A percentile compares a stretch with the other conserved stretches of the same genome.
These are phyloP conservation scores for Phymanthus crucifer DNA, from an alignment of 92 coral and sea anemone genomes.

Conservation along the genomic window DNA sequence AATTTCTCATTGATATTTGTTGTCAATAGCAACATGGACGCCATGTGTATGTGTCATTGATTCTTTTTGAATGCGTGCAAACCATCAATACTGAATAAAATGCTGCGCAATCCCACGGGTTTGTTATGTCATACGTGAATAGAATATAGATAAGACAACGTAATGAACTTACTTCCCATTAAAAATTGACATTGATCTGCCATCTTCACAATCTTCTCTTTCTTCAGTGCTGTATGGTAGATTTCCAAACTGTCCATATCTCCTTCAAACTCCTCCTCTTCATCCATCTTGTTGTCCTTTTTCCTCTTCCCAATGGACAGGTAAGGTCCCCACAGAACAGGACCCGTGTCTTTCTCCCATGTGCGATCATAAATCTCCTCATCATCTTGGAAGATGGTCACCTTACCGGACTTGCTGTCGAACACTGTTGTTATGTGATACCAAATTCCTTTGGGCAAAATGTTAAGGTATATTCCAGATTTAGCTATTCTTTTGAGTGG, in stretches of 20 bases:
- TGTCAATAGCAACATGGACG: no score
- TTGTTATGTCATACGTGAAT: no score
- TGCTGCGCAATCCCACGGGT: no score
- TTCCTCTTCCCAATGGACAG: conserved; percentile 49
- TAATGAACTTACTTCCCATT: conserved; percentile 54
- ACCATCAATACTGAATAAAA: no score
- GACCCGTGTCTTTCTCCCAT: conserved; percentile 28
- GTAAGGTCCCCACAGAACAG: conserved; percentile 51
- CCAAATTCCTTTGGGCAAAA: conserved; percentile 57
- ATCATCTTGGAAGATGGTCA: conserved; percentile 58
- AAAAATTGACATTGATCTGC: conserved; percentile 51
- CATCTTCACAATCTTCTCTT: conserved; percentile 37
- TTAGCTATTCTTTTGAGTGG: no score
- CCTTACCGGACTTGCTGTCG: conserved; percentile 60
- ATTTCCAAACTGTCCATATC: conserved; percentile 69
- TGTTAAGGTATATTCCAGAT: no score
- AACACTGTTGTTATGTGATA: conserved; percentile 62
- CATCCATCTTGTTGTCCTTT: conserved; percentile 5
- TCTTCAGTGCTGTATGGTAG: conserved; percentile 47
- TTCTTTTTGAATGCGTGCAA: no score
- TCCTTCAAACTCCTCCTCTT: conserved; percentile 48
- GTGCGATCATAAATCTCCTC: conserved; percentile 29
- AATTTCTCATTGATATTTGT: no score
- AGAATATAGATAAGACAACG: no score
- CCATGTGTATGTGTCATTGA: no score